These are phyloP conservation scores for Microplitis manilae DNA, from an alignment of 2,888 invertebrate genomes.

Conservation along the genomic window DNA sequence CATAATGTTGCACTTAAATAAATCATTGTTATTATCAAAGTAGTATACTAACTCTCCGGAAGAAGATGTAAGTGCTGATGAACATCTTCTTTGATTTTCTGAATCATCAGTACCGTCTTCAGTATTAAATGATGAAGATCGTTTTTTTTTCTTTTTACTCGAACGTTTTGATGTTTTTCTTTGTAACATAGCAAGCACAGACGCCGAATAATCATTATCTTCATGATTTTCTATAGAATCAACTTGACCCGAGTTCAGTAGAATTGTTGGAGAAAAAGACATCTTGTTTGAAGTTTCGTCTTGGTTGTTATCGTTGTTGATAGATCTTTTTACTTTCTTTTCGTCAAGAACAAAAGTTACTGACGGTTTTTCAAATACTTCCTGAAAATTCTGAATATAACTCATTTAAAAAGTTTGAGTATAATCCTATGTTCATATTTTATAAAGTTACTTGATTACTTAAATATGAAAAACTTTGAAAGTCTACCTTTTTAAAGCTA, in stretches of 20 bases:
- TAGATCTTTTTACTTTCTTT: neutral
- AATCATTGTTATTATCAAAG: neutral
- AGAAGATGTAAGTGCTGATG: slow-evolving; percentile 87
- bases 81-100: slow-evolving; percentile 73
- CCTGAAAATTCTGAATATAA: no score
- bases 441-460: no score
- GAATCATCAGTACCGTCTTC: slow-evolving; percentile 72
- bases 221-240: slow-evolving; percentile 70
- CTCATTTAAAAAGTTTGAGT: no score
- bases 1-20: neutral
- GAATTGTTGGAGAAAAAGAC: slow-evolving; percentile 23
- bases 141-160: slow-evolving; percentile 78
- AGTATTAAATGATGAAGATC: slow-evolving; percentile 77
- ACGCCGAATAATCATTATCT: slow-evolving; percentile 89
- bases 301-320: neutral
- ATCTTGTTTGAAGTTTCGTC: neutral
- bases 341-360: neutral
- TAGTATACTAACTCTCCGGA: slow-evolving; percentile 83
- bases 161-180: slow-evolving; percentile 83
- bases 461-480: no score
- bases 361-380: neutral
- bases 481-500: no score
- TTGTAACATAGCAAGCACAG: slow-evolving; percentile 88
- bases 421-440: no score
- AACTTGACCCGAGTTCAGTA: slow-evolving; percentile 25